Evolutionary conservation across 1,140 invertebrate species (phyloP).

Genomic region (Colletes gigas): DNA sequence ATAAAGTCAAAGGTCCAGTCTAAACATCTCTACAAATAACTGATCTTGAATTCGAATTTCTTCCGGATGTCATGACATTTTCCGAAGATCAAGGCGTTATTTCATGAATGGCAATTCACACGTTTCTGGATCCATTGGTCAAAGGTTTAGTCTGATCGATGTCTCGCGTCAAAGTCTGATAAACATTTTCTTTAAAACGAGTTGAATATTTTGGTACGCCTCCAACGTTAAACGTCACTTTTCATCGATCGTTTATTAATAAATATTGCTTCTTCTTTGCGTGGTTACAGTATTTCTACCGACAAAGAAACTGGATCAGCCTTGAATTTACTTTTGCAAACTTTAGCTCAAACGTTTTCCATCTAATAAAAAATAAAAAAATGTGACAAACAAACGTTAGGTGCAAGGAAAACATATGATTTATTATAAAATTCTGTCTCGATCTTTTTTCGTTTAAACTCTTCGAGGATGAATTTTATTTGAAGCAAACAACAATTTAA

Average conservation of each 20-base stretch:
- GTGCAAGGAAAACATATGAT: no score
- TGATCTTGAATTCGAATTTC: not conserved
- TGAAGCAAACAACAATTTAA: no score
- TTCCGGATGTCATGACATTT: conserved; percentile 50
- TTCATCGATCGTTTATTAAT: not conserved
- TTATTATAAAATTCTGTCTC: no score
- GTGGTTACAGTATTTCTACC: no score
- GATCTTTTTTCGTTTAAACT: no score
- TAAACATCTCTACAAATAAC: not conserved
- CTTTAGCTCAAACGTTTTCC: no score
- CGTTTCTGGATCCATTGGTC: conserved; percentile 16
- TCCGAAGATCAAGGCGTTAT: conserved; percentile 30
- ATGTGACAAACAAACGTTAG: no score
- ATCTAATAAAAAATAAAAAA: no score
- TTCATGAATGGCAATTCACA: conserved; percentile 6
- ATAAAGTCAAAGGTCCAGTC: not conserved
- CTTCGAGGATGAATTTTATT: no score
- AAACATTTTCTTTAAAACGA: conserved; percentile 50
- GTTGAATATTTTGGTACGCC: conserved; percentile 23
- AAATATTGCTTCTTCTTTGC: no score
- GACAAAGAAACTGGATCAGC: no score
- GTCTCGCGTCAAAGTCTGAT: conserved; percentile 17
- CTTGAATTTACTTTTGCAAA: no score
- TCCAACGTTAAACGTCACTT: conserved; percentile 21
- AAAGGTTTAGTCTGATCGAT: conserved; percentile 17